These are phyloP conservation scores for Anoncus sp. DNA, from an alignment of 2,888 invertebrate genomes.

Conservation along the genomic window DNA sequence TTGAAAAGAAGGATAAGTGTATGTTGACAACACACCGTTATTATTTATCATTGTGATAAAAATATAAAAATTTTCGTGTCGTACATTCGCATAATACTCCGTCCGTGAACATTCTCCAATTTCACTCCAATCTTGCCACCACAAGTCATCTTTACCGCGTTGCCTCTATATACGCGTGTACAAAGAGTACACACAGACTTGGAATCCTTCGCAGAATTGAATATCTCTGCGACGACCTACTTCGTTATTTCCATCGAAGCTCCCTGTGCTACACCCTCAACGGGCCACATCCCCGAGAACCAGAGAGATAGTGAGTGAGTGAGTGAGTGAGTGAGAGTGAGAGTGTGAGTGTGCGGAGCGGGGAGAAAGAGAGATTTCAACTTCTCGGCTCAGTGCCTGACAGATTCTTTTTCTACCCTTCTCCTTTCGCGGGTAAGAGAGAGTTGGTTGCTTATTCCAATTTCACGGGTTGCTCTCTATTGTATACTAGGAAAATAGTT, in stretches of 20 bases:
- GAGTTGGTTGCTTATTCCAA: slow-evolving; percentile 64
- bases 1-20: neutral
- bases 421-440: slow-evolving; percentile 29
- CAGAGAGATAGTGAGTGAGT: neutral
- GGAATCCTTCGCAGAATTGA: slow-evolving; percentile 61
- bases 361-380: slow-evolving; percentile 29
- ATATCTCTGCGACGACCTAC: slow-evolving; percentile 62
- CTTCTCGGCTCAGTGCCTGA: slow-evolving; percentile 60
- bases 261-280: slow-evolving; percentile 45
- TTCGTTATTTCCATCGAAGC: slow-evolving; percentile 67
- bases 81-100: slow-evolving; percentile 30
- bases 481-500: slow-evolving; percentile 44
- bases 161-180: slow-evolving; percentile 27
- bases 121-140: slow-evolving; percentile 51
- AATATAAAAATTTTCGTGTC: slow-evolving; percentile 24
- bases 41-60: slow-evolving; percentile 14
- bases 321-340: no score
- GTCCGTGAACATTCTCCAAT: slow-evolving; percentile 54
- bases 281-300: slow-evolving; percentile 30
- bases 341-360: neutral
- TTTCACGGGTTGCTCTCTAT: slow-evolving; percentile 64
- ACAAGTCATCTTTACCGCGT: slow-evolving; percentile 36
- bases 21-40: neutral
- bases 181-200: slow-evolving; percentile 38
- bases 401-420: slow-evolving; percentile 63